Evolutionary conservation across 1,140 invertebrate species (phyloP), one percentile per base, ranked within the genome.

Genomic region (Drosophila pallidifrons): DNA sequence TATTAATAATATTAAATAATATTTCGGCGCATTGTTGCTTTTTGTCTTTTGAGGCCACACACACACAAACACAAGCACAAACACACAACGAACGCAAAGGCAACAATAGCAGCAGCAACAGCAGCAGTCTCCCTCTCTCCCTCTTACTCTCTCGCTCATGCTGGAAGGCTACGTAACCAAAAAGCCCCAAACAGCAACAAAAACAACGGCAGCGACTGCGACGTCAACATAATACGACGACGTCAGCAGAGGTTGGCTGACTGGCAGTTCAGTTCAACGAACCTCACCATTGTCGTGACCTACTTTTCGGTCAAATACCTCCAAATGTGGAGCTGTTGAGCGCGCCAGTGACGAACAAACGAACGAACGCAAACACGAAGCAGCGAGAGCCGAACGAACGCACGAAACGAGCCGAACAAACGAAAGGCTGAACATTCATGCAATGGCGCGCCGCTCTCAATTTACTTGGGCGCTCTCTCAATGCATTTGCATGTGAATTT

Each of bases 251-350:
- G 85, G 70, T 77, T 82, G 77, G 60, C 71, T 77, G 66, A 69
- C 83, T 70, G 75, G 78, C 64, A 81, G 85, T 78, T 81, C 77
- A 92, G 92, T 92, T 92, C 92, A 92, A 89, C 89, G 92, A 92
- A 92, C 91, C 81, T 80, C 77, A 75, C 87, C 91, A 92, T 92
- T 92, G 91, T 92, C 92, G 91, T 92, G 92, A 92, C 92, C 92
- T 81, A 92, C 74, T 79, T 92, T 92, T 91, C 91, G 92, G 90
- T 92, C 92, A 92, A 71, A 88, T 77, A 92, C 92, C 92, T 92
- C 83, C 80, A 76, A 91, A 92, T 92, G 82, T 92, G 77, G 91
- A 92, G 91, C 91, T 92, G 78, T 67, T 75, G 58, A 63, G 49
- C 54, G 54, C 60, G 61, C 58, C 32, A 69, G 66, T 16, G 16